phyloP scores from a whole-genome alignment of 2,888 invertebrate species.

The Taenaris catops region DNA sequence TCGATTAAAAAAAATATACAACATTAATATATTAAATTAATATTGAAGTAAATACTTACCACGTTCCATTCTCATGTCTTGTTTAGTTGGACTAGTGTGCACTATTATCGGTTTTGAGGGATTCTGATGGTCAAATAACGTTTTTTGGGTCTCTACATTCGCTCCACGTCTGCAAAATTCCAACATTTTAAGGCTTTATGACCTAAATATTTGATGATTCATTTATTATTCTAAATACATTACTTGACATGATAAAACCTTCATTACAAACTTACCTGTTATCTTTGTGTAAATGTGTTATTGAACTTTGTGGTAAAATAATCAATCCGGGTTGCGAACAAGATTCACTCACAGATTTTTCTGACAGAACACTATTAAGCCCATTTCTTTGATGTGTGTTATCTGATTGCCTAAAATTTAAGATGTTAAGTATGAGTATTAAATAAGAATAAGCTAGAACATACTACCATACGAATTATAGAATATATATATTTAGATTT shows the following conservation, averaged over 20 bases:
- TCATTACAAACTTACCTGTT: slow-evolving; percentile 56
- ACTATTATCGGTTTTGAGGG: slow-evolving; percentile 86
- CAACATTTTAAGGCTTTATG: background rate
- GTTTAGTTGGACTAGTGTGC: slow-evolving; percentile 65
- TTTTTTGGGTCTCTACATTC: slow-evolving; percentile 54
- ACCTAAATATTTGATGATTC: background rate
- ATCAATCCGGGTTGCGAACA: slow-evolving; percentile 58
- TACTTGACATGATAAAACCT: too few species aligned
- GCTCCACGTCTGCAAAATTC: slow-evolving; percentile 44
- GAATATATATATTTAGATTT: too few species aligned
- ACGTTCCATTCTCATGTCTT: slow-evolving; percentile 62
- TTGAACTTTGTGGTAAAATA: slow-evolving; percentile 59
- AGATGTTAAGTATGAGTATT: background rate
- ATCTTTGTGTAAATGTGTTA: slow-evolving; percentile 56
- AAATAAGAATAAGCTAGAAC: background rate
- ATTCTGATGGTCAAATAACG: slow-evolving; percentile 66
- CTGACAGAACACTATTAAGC: slow-evolving; percentile 50
- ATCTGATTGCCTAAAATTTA: slow-evolving; percentile 35
- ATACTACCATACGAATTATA: too few species aligned
- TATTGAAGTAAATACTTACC: slow-evolving; percentile 51
- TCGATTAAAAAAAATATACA: too few species aligned
- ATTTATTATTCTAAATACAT: background rate
- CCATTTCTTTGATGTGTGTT: slow-evolving; percentile 45
- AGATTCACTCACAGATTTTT: slow-evolving; percentile 53
- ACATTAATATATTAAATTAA: too few species aligned